These are phyloP conservation scores for Bombus terrestris DNA, from an alignment of 1,140 invertebrate genomes.

Conservation along the genomic window DNA sequence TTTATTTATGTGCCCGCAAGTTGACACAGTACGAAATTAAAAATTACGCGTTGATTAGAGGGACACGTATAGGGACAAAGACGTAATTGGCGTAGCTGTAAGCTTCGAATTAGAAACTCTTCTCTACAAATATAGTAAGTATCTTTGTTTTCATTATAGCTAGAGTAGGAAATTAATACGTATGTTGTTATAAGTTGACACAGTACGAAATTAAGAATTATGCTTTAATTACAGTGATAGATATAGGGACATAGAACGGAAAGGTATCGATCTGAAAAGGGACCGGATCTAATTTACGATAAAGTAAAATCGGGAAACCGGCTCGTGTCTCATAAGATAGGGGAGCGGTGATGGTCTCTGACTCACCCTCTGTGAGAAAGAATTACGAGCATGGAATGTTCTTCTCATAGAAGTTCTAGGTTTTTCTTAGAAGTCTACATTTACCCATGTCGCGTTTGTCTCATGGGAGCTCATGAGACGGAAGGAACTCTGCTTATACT, in stretches of 20 bases:
- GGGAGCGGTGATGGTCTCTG: slow-evolving; percentile 52
- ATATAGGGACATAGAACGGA: background rate
- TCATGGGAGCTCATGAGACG: background rate
- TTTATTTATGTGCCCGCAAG: too few species aligned
- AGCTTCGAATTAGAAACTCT: too few species aligned
- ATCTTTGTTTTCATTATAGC: too few species aligned
- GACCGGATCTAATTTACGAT: slow-evolving; percentile 58
- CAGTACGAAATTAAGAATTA: background rate
- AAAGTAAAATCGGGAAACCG: slow-evolving; percentile 58
- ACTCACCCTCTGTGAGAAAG: slow-evolving; percentile 58
- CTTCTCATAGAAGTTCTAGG: slow-evolving; percentile 51
- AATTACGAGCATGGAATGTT: slow-evolving; percentile 59
- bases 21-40: background rate
- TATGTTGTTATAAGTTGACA: background rate
- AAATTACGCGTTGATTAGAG: too few species aligned
- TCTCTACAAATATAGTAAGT: background rate
- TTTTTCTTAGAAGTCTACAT: slow-evolving; percentile 50
- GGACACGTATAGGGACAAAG: background rate
- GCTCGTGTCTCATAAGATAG: slow-evolving; percentile 49
- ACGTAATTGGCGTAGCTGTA: too few species aligned
- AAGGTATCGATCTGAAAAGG: slow-evolving; percentile 43
- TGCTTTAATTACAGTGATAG: background rate
- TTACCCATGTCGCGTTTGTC: slow-evolving; percentile 2
- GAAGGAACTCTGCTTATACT: background rate
- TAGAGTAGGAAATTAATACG: background rate